Evolutionary conservation across 1,140 invertebrate genomes (phyloP).

Genomic region (Platorchestia sp.): DNA sequence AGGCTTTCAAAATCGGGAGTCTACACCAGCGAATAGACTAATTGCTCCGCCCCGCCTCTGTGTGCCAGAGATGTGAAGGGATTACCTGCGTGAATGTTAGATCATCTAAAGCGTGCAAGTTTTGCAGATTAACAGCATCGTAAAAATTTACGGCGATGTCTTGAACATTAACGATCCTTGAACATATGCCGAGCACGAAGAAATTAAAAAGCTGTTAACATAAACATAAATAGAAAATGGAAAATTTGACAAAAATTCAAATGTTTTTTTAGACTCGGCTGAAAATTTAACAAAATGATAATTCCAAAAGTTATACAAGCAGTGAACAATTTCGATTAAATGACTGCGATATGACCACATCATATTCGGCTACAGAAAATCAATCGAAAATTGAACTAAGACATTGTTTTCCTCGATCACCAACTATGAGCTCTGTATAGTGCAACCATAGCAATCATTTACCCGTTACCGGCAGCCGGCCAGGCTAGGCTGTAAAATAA

Average conservation of each 20-base stretch:
- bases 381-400: no score
- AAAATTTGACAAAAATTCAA: neutral
- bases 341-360: no score
- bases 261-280: neutral
- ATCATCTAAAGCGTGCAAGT: neutral
- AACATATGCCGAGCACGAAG: neutral
- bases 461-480: neutral
- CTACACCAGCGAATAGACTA: neutral
- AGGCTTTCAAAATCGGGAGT: neutral
- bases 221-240: neutral
- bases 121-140: neutral
- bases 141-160: no score
- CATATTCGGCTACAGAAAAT: no score
- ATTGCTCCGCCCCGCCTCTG: neutral
- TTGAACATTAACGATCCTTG: no score
- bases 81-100: neutral
- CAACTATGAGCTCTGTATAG: neutral
- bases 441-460: neutral
- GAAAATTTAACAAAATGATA: neutral
- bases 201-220: neutral
- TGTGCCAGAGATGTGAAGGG: neutral
- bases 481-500: neutral
- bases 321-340: no score
- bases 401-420: no score
- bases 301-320: neutral